A percentile compares a stretch with the other conserved stretches of the same genome.
Evolutionary conservation across 2,113 vertebrate species (phyloP).

Genomic region (Sigmodon hispidus): DNA sequence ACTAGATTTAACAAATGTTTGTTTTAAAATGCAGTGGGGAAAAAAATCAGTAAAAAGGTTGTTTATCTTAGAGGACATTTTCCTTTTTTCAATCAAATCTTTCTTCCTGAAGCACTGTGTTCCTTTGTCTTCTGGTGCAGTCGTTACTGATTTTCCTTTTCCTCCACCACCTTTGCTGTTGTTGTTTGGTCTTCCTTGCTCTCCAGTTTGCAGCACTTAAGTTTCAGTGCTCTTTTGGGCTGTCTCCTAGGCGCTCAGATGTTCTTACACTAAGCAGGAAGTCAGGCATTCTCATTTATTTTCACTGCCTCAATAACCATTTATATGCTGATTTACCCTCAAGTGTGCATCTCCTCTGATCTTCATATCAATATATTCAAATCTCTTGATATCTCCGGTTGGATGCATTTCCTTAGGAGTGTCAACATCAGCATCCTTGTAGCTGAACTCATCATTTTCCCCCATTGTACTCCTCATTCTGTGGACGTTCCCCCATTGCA

Average conservation of each 20-base stretch:
- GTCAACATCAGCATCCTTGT: not conserved
- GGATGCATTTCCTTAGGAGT: not conserved
- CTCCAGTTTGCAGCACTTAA: not conserved
- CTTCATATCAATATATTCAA: not conserved
- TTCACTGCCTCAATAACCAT: slow-evolving; percentile 52
- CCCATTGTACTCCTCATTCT: not conserved
- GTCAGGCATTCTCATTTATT: slow-evolving; percentile 55
- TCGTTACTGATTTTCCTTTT: slow-evolving; percentile 24
- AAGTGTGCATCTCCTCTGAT: not conserved
- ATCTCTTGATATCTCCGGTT: not conserved
- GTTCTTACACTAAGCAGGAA: not conserved
- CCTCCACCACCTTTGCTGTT: not conserved
- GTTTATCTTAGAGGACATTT: slow-evolving; percentile 16
- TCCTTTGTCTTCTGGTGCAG: not conserved
- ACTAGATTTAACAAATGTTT: not conserved
- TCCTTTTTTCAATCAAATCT: not conserved
- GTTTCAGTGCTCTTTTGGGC: slow-evolving; percentile 21
- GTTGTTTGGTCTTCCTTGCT: not conserved
- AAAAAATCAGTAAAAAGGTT: not conserved
- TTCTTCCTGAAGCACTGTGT: not conserved
- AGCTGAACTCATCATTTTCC: slow-evolving; percentile 17
- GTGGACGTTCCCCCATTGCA: not conserved
- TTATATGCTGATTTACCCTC: slow-evolving; percentile 47
- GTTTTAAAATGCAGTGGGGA: not conserved
- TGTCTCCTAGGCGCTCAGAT: slow-evolving; percentile 10